These are phyloP conservation scores for Drosophila tsacasi DNA, from an alignment of 1,140 invertebrate species.

Conservation along the genomic window DNA sequence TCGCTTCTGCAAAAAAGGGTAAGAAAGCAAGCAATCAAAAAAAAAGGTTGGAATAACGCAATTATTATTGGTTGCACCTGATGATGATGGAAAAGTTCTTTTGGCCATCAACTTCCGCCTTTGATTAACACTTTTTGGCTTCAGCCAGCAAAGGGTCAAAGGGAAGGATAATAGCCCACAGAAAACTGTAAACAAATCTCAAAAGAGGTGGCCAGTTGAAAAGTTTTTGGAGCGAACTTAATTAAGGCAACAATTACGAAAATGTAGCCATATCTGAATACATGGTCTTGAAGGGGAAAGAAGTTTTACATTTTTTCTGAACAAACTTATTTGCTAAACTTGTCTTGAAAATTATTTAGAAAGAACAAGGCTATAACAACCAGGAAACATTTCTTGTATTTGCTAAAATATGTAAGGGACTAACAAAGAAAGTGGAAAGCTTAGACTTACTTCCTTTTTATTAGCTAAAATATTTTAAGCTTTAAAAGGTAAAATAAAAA, in stretches of 20 bases:
- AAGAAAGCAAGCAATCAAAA: neutral
- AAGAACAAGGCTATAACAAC: neutral
- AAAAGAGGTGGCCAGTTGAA: conserved; percentile 1
- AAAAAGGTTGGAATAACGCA: conserved; percentile 35
- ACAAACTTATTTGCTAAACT: neutral
- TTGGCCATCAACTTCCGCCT: conserved; percentile 10
- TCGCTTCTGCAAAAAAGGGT: neutral
- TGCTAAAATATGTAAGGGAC: neutral
- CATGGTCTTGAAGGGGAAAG: neutral
- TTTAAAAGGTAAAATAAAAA: neutral
- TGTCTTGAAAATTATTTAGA: neutral
- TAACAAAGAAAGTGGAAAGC: neutral
- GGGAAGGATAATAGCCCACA: conserved; percentile 11
- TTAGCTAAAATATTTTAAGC: neutral
- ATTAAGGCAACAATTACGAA: conserved; percentile 32
- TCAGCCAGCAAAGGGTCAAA: conserved; percentile 10
- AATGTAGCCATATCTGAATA: conserved; percentile 11
- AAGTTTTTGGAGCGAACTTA: conserved; percentile 26
- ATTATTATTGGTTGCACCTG: conserved; percentile 49
- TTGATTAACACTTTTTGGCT: conserved; percentile 36
- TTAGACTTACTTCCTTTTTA: neutral
- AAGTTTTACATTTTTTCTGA: neutral
- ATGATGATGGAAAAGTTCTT: conserved; percentile 32
- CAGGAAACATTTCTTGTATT: neutral
- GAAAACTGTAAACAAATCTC: conserved; percentile 34